phyloP scores from a whole-genome alignment of 1,140 invertebrate genomes.

The Philotrypesis tridentata region DNA sequence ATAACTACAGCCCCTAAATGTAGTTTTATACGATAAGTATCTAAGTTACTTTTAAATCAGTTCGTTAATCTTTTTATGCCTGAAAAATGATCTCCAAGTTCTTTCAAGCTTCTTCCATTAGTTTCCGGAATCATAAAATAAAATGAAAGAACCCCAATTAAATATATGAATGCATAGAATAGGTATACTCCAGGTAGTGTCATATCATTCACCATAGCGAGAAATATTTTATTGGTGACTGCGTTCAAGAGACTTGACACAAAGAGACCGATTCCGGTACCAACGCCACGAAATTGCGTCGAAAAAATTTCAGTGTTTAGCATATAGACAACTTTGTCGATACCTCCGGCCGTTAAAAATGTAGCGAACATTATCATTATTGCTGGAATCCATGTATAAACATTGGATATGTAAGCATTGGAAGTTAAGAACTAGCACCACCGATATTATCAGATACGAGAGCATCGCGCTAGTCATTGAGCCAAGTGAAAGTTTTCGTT shows the following conservation, averaged over 20 bases:
- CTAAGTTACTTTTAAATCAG: too few species aligned
- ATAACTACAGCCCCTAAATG: too few species aligned
- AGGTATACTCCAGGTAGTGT: not conserved
- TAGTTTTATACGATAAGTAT: too few species aligned
- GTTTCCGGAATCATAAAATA: constrained; percentile 17
- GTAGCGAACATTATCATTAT: not conserved
- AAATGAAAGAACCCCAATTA: not conserved
- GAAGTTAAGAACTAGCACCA: not conserved
- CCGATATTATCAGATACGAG: not conserved
- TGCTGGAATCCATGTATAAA: not conserved
- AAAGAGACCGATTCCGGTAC: not conserved
- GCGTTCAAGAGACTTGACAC: not conserved
- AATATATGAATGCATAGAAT: not conserved
- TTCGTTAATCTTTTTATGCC: not conserved
- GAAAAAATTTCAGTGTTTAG: not conserved
- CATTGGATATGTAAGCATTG: not conserved
- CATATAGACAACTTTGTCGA: constrained; percentile 10
- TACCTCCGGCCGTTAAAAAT: not conserved
- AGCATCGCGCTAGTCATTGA: not conserved
- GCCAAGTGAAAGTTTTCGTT: not conserved
- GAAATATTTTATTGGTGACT: not conserved
- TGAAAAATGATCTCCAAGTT: not conserved
- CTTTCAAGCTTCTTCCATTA: not conserved
- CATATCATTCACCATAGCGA: not conserved
- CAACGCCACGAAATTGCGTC: not conserved